A percentile compares a stretch with the other conserved stretches of the same genome.
Conservation (phyloP, 1,140 invertebrate genomes). For the Tetramorium simillimum region DNA sequence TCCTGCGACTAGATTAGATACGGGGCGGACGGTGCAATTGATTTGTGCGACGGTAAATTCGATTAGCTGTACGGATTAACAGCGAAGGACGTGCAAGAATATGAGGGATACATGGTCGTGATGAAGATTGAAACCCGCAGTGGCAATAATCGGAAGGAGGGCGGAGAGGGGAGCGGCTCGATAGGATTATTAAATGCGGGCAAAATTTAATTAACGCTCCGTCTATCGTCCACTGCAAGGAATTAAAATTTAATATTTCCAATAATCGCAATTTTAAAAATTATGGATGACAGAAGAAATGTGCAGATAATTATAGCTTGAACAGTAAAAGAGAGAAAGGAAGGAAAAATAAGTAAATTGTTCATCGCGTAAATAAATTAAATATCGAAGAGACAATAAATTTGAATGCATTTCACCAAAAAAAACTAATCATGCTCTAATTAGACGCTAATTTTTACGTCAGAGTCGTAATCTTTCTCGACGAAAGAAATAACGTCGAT, state of each 20-base stretch:
- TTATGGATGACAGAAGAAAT: neutral
- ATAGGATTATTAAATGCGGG: conserved; percentile 24
- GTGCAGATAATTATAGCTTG: neutral
- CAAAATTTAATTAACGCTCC: conserved; percentile 37
- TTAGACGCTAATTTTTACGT: neutral
- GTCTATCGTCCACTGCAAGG: neutral
- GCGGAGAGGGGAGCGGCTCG: no score
- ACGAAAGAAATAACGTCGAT: neutral
- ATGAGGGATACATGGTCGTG: neutral
- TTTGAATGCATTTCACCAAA: neutral
- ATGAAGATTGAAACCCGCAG: conserved; percentile 20
- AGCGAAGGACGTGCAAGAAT: conserved; percentile 16
- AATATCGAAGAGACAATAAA: neutral
- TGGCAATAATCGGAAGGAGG: conserved; percentile 18
- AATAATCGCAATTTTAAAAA: conserved; percentile 14
- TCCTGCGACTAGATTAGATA: conserved; percentile 8
- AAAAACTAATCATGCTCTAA: neutral
- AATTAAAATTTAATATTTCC: conserved; percentile 39
- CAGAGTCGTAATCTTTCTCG: neutral
- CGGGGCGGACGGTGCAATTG: conserved; percentile 2
- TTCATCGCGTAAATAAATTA: neutral
- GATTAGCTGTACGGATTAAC: conserved; percentile 39
- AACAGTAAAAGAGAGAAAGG: neutral
- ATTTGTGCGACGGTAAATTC: conserved; percentile 45
- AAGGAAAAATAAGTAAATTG: neutral